These are phyloP conservation scores for Caenorhabditis sp. DNA, from an alignment of 2,888 invertebrate species.

Conservation along the genomic window DNA sequence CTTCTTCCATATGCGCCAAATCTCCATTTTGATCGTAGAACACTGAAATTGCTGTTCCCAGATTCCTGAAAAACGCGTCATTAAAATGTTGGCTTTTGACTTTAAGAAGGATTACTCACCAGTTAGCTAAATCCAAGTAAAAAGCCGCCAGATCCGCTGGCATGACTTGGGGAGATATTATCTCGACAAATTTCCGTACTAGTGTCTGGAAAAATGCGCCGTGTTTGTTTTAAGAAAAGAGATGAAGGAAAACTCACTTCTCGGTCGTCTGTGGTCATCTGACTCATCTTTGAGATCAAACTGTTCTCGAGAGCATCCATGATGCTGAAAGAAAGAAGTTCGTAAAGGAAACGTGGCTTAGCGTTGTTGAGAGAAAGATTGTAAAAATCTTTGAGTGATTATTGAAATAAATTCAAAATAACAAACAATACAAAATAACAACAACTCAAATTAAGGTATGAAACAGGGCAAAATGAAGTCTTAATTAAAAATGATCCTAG, in stretches of 20 bases:
- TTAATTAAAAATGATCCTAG: too few relatives aligned
- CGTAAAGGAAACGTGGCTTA: too few relatives aligned
- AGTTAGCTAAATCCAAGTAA: conserved; percentile 63
- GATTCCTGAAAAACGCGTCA: conserved; percentile 37
- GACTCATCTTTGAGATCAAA: conserved; percentile 60
- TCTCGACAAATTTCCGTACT: conserved; percentile 43
- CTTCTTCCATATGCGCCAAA: conserved; percentile 61
- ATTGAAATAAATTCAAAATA: too few relatives aligned
- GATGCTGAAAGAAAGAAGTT: conserved; percentile 5
- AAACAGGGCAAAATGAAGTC: too few relatives aligned
- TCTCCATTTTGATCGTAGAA: conserved; percentile 65
- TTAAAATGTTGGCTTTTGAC: neutral
- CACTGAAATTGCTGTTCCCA: conserved; percentile 45
- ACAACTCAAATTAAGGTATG: too few relatives aligned
- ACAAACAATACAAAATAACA: too few relatives aligned
- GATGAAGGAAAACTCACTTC: conserved; percentile 24
- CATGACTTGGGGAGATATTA: conserved; percentile 51
- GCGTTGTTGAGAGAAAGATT: too few relatives aligned
- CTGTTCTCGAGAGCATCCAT: conserved; percentile 64
- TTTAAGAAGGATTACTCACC: too few relatives aligned
- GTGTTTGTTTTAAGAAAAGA: neutral
- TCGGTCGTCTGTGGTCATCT: conserved; percentile 60
- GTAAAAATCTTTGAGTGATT: too few relatives aligned
- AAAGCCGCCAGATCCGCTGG: conserved; percentile 65
- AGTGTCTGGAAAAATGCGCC: conserved; percentile 44